phyloP scores from a whole-genome alignment of 2,888 invertebrate species.

The Dascillus cervinus region DNA sequence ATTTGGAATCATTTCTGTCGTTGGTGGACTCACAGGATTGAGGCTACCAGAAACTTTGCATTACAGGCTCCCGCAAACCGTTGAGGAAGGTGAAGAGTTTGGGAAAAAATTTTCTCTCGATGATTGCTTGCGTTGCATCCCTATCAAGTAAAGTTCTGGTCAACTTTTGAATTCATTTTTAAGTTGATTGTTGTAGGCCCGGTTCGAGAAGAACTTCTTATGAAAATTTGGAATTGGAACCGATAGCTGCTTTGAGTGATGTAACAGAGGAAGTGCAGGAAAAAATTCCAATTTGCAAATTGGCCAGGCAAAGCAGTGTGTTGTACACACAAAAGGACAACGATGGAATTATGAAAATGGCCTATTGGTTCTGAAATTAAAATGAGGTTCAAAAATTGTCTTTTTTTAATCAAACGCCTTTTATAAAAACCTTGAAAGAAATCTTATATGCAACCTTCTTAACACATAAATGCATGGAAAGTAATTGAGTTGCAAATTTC shows the following conservation, averaged over 20 bases:
- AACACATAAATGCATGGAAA: too few species aligned
- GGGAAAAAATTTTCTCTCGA: conserved; percentile 73
- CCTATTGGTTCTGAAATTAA: conserved; percentile 82
- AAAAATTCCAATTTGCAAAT: conserved; percentile 55
- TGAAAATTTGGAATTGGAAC: conserved; percentile 62
- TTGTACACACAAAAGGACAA: conserved; percentile 75
- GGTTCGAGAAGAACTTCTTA: conserved; percentile 54
- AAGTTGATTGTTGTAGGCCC: conserved; percentile 43
- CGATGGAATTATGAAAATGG: conserved; percentile 75
- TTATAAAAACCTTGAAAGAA: too few species aligned
- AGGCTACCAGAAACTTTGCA: conserved; percentile 81
- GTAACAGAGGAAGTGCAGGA: conserved; percentile 40
- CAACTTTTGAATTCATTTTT: background rate
- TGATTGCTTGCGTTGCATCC: conserved; percentile 67
- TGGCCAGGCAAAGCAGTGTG: conserved; percentile 70
- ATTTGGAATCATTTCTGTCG: conserved; percentile 73
- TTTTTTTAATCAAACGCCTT: too few species aligned
- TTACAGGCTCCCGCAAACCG: conserved; percentile 73
- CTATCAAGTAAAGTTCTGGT: conserved; percentile 48
- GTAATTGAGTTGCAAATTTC: too few species aligned
- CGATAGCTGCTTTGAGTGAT: conserved; percentile 41
- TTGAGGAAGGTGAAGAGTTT: conserved; percentile 82
- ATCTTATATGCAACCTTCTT: too few species aligned
- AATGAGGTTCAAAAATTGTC: too few species aligned
- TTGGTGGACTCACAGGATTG: conserved; percentile 73